Base-by-base conservation (phyloP, 2,888 invertebrate genomes). In the Dynastes grantii region DNA sequence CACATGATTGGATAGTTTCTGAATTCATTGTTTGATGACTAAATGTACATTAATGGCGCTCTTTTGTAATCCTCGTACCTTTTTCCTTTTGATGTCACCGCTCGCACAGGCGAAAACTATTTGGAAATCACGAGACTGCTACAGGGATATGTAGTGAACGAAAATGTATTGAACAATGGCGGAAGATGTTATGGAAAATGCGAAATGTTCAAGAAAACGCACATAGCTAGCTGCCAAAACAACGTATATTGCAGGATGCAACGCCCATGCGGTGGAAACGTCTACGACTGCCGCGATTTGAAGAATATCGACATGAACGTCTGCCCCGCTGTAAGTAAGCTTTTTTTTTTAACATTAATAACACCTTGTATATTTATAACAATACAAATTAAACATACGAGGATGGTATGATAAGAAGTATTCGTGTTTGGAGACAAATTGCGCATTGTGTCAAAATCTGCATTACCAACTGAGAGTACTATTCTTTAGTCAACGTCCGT, bases 61-160 rank as follows among this genome's bases (percentile, higher is more conserved):
- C 45, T 45, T 63, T 32, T 32, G 2, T 63, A 63, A 29, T 63
- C 9, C 11, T 5, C 32, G 32, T 32, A 32, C 32, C 49, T 53
- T 49, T 71, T 49, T 68, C 49, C 1, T 49, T 8, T 32, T 5
- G 32, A 32, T 32, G 4, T 32, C 32, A 4, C 29, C 29, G 32
- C 3, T 13, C 2, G 0, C 84, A 76, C 87, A 89, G 91, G 91
- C 6, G 89, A 90, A 81, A 95, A 94, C 0, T 96, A 92, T 85
- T 92, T 92, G 8, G 92, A 94, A 87, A 90, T 96, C 73, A 95
- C 94, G 2, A 92, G 93, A 40, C 89, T 96, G 0, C 90, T 96
- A 16, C 95, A 96, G 89, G 95, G 96, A 13, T 95, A 94, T 87
- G 90, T 96, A 73, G 94, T 95, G 85, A 96, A 96, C 87, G 96